Evolutionary conservation across 30 jellyfish, hydroid and myxozoan species (phyloP).

Genomic region (Phacellophora camtschatica): DNA sequence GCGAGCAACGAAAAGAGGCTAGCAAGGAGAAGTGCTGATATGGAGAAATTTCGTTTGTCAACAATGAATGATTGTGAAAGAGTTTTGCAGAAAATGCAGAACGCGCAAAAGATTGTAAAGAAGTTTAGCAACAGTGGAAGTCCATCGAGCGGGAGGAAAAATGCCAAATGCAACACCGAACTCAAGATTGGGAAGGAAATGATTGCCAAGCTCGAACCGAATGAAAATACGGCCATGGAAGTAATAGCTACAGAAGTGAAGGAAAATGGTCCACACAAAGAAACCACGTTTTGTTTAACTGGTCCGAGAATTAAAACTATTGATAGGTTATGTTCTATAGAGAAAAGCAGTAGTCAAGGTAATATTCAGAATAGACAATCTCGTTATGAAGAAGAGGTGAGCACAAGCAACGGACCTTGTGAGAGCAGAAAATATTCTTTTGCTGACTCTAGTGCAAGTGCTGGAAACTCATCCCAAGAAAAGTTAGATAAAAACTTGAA

Average conservation of each 20-base stretch:
- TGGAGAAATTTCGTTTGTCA: conserved; percentile 38
- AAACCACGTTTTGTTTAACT: too few species aligned
- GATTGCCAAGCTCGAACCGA: background rate
- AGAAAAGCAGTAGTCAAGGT: too few species aligned
- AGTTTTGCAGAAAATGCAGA: conserved; percentile 31
- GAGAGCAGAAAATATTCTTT: too few species aligned
- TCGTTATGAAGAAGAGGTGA: background rate
- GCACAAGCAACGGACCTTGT: background rate
- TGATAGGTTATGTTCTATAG: too few species aligned
- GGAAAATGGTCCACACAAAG: background rate
- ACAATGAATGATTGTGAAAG: conserved; percentile 29
- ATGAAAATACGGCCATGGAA: background rate
- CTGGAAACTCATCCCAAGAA: background rate
- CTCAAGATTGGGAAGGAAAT: background rate
- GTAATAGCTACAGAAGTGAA: background rate
- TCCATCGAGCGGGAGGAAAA: background rate
- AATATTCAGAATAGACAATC: background rate
- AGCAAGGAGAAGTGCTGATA: conserved; percentile 36
- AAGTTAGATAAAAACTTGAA: background rate
- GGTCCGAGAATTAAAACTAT: background rate
- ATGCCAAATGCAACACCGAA: too few species aligned
- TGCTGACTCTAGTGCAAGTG: background rate
- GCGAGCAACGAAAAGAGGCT: conserved; percentile 19
- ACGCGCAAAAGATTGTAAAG: conserved; percentile 10
- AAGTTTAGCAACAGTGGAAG: conserved; percentile 26